Conservation (phyloP, 1,140 invertebrate species). For the Microplitis demolitor region DNA sequence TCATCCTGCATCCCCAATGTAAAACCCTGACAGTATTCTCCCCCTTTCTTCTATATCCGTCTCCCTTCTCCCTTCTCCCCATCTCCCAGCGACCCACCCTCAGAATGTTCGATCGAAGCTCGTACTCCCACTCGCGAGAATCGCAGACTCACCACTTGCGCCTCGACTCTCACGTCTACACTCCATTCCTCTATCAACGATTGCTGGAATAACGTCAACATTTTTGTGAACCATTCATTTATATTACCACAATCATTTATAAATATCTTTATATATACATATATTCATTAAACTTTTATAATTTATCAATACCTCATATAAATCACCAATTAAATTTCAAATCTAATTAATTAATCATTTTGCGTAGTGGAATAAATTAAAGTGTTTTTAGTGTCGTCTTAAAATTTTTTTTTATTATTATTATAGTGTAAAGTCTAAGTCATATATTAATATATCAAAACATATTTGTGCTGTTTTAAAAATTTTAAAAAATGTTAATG, state of each 20-base stretch:
- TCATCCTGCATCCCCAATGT: background rate
- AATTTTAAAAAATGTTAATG: background rate
- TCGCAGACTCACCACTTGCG: slow-evolving; percentile 13
- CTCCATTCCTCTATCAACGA: slow-evolving; percentile 9
- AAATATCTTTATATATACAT: too few species aligned
- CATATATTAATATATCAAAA: too few species aligned
- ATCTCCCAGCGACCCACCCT: background rate
- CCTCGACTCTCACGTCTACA: background rate
- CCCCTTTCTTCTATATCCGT: background rate
- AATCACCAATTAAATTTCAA: too few species aligned
- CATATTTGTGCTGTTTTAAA: background rate
- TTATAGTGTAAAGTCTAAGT: too few species aligned
- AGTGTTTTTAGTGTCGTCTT: too few species aligned
- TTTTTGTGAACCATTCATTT: too few species aligned
- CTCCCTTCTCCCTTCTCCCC: background rate
- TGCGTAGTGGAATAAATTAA: too few species aligned
- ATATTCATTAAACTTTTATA: too few species aligned
- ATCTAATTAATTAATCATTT: too few species aligned
- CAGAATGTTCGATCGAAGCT: slow-evolving; percentile 1
- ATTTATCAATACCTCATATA: too few species aligned
- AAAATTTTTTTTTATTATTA: too few species aligned
- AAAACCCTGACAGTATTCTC: background rate
- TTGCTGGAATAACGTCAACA: background rate
- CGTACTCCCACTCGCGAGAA: slow-evolving; percentile 7
- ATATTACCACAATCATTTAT: too few species aligned